A percentile compares a stretch with the other conserved stretches of the same genome.
phyloP scores from a whole-genome alignment of 2,113 vertebrate species.

The Neogale vison region DNA sequence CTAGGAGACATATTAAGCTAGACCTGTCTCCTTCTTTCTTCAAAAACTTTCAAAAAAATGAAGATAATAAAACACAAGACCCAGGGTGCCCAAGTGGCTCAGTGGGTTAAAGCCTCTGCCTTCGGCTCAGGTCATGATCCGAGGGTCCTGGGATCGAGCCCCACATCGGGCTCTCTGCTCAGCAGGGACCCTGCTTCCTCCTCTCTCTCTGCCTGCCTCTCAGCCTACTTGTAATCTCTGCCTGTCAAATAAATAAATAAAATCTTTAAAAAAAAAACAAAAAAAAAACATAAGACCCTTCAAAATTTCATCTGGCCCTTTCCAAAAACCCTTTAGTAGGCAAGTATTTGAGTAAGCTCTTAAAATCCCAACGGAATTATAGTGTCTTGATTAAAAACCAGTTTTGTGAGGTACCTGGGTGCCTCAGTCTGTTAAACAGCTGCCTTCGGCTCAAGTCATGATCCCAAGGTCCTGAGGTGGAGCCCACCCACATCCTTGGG shows the following conservation, averaged over 20 bases:
- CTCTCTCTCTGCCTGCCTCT: too few species aligned
- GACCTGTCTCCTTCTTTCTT: not conserved
- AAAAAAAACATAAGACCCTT: slow-evolving; percentile 15
- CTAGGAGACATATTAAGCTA: slow-evolving; percentile 22
- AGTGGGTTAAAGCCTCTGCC: too few species aligned
- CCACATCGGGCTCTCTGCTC: not conserved
- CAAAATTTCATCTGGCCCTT: not conserved
- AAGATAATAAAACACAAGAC: not conserved
- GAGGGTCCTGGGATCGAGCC: too few species aligned
- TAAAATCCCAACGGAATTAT: not conserved
- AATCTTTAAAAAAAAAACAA: too few species aligned
- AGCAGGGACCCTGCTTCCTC: too few species aligned
- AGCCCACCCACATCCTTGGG: too few species aligned
- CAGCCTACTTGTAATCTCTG: too few species aligned
- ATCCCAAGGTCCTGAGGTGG: too few species aligned
- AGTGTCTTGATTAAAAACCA: slow-evolving; percentile 28
- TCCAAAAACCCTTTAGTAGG: not conserved
- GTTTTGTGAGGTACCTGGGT: not conserved
- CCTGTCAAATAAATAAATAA: too few species aligned
- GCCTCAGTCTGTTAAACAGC: too few species aligned
- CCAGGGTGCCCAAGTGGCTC: not conserved
- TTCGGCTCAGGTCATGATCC: too few species aligned
- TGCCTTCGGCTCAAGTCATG: too few species aligned
- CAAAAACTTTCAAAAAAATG: slow-evolving; percentile 22
- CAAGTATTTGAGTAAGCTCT: slow-evolving; percentile 44